phyloP scores from a whole-genome alignment of 2,797 vertebrate genomes.

The Brachymystax lenok region DNA sequence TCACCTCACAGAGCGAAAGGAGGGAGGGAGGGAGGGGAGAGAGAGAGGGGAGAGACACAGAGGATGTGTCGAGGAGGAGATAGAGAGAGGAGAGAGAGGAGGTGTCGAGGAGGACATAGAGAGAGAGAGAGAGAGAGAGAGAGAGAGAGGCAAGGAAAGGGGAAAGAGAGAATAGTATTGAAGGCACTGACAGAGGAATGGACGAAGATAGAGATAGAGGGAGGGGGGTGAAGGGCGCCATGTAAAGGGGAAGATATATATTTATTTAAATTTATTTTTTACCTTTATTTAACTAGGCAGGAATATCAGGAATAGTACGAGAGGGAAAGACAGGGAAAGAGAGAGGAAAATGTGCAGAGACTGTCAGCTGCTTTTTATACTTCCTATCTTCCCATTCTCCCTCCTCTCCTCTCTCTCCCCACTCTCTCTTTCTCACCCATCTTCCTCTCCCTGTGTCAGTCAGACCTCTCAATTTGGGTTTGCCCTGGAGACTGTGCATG shows the following conservation, averaged over 20 bases:
- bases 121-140: too few species aligned
- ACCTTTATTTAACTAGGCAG: too few species aligned
- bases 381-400: neutral
- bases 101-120: too few species aligned
- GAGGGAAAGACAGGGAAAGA: neutral
- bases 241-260: conserved; percentile 31
- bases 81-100: neutral
- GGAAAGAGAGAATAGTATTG: conserved; percentile 4
- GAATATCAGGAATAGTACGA: neutral
- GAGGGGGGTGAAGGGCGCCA: conserved; percentile 35
- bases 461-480: too few species aligned
- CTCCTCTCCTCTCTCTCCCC: too few species aligned
- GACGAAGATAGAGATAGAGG: neutral
- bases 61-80: neutral
- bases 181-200: too few species aligned
- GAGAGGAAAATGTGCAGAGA: neutral
- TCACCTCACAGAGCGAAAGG: conserved; percentile 60
- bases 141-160: conserved; percentile 23
- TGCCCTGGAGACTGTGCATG: too few species aligned
- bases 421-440: too few species aligned
- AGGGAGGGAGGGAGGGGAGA: conserved; percentile 8
- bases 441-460: too few species aligned
- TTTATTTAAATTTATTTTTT: too few species aligned
- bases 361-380: neutral
- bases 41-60: conserved; percentile 37